Conservation (phyloP, 2,797 vertebrate genomes). For the Ctenochaetus hawaiiensis region DNA sequence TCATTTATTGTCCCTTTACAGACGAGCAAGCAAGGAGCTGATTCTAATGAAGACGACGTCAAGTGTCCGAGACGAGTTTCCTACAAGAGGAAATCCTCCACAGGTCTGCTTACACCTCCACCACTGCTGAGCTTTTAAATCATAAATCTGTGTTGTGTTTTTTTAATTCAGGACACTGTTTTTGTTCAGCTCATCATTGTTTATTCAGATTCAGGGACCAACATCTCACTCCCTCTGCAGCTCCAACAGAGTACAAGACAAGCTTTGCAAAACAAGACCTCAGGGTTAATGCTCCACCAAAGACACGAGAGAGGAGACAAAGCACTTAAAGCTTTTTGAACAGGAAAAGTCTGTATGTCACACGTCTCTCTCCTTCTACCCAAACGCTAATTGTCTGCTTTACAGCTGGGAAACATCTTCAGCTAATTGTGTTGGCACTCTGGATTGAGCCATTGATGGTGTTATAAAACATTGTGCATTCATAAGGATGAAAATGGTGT, state of each 20-base stretch:
- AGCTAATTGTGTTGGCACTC: no score
- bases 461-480: no score
- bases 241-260: neutral
- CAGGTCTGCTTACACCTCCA: slow-evolving; percentile 83
- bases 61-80: slow-evolving; percentile 89
- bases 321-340: no score
- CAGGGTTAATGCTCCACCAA: neutral
- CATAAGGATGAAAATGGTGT: no score
- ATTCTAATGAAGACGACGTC: slow-evolving; percentile 85
- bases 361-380: no score
- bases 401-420: no score
- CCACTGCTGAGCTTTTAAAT: neutral
- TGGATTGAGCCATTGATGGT: no score
- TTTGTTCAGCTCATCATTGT: neutral
- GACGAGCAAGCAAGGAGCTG: slow-evolving; percentile 61
- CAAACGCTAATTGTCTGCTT: no score
- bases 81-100: slow-evolving; percentile 88
- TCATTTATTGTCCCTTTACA: slow-evolving; percentile 20
- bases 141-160: no score
- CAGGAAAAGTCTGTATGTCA: no score
- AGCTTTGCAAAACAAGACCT: neutral
- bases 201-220: neutral
- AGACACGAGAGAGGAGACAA: no score
- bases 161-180: neutral
- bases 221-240: neutral